phyloP scores from a whole-genome alignment of 2,888 invertebrate genomes.

The Limnephilus auricula region DNA sequence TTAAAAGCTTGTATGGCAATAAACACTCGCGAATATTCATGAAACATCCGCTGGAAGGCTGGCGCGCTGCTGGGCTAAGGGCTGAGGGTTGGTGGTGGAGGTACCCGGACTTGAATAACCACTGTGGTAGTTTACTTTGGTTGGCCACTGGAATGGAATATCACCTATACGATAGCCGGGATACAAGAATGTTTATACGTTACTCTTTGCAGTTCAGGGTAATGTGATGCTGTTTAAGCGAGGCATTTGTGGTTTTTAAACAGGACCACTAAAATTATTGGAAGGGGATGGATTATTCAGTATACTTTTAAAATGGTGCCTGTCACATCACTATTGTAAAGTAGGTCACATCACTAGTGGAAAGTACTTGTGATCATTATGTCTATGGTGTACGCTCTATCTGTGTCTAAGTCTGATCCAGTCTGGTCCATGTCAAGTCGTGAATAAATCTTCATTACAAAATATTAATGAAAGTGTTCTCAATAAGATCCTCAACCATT shows the following conservation, averaged over 20 bases:
- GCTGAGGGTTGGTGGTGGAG: background rate
- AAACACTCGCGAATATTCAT: slow-evolving; percentile 61
- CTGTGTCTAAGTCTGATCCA: no score
- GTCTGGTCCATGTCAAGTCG: no score
- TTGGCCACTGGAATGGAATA: background rate
- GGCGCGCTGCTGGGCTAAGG: background rate
- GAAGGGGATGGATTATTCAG: background rate
- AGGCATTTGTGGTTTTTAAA: background rate
- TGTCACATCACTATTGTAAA: no score
- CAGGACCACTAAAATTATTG: background rate
- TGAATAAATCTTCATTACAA: no score
- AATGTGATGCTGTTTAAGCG: background rate
- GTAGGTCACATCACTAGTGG: no score
- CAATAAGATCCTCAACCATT: no score
- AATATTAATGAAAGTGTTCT: no score
- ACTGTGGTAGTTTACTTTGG: background rate
- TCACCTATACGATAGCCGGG: background rate
- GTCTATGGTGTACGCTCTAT: no score
- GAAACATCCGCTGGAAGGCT: slow-evolving; percentile 20
- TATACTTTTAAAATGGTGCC: background rate
- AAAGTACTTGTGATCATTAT: no score
- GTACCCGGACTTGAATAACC: background rate
- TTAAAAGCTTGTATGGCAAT: slow-evolving; percentile 62
- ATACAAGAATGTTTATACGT: background rate
- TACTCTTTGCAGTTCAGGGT: background rate